These are phyloP conservation scores for Chironomus tepperi DNA, from an alignment of 1,140 invertebrate genomes.

Conservation along the genomic window DNA sequence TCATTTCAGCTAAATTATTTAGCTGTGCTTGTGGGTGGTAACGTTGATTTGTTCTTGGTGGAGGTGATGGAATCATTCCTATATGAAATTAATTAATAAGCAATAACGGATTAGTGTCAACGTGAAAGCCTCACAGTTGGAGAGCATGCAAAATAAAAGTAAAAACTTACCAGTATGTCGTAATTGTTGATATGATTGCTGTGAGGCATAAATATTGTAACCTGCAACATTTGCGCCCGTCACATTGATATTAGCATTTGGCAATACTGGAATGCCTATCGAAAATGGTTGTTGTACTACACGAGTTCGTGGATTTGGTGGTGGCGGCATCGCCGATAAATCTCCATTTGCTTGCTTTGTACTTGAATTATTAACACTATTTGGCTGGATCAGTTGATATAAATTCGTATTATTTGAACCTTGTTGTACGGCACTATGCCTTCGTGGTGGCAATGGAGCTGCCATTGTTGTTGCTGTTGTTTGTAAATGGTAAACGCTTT, in stretches of 20 bases:
- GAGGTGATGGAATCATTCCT: conserved; percentile 25
- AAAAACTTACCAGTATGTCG: background rate
- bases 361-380: conserved; percentile 16
- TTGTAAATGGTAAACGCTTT: conserved; percentile 26
- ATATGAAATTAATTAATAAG: conserved; percentile 4
- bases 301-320: conserved; percentile 10
- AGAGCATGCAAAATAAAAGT: background rate
- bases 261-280: background rate
- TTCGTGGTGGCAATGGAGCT: conserved; percentile 15
- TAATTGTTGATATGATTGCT: conserved; percentile 6
- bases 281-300: background rate
- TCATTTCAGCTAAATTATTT: conserved; percentile 62
- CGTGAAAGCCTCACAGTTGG: background rate
- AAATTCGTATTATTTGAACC: conserved; percentile 1
- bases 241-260: background rate
- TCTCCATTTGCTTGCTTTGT: conserved; percentile 17
- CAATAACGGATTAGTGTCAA: background rate
- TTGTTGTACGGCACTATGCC: background rate
- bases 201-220: conserved; percentile 18
- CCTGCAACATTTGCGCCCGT: conserved; percentile 11
- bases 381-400: background rate
- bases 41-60: conserved; percentile 42
- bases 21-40: conserved; percentile 57
- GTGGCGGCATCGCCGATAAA: background rate
- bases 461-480: background rate